Percentiles rank a stretch among this genome's conserved stretches.
Conservation (phyloP, 2,797 vertebrate species). For the Sparus aurata region DNA sequence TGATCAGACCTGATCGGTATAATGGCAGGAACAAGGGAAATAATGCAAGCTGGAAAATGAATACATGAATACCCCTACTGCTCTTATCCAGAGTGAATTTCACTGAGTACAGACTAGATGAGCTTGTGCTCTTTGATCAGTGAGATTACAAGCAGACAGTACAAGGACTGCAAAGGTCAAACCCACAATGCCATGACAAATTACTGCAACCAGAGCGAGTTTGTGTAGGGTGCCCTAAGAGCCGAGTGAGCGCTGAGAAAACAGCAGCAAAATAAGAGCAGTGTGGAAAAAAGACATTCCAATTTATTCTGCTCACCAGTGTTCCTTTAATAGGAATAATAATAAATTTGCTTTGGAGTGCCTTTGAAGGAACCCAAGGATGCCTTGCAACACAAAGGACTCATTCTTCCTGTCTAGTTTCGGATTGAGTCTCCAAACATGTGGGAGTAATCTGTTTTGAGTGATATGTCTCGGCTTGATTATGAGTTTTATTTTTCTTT, state of each 20-base stretch:
- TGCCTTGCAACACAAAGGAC: slow-evolving; percentile 30
- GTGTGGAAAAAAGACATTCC: background rate
- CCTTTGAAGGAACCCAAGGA: slow-evolving; percentile 51
- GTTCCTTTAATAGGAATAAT: slow-evolving; percentile 20
- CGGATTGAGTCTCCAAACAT: slow-evolving; percentile 47
- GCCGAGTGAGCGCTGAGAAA: background rate
- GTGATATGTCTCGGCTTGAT: slow-evolving; percentile 69
- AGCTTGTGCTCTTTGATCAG: slow-evolving; percentile 43
- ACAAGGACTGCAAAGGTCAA: slow-evolving; percentile 42
- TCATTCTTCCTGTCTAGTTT: slow-evolving; percentile 43
- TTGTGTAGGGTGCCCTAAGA: background rate
- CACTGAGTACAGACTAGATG: slow-evolving; percentile 4
- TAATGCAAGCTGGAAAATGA: slow-evolving; percentile 22
- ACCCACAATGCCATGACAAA: slow-evolving; percentile 8
- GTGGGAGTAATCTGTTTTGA: slow-evolving; percentile 73
- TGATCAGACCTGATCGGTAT: slow-evolving; percentile 20
- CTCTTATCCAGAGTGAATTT: slow-evolving; percentile 19
- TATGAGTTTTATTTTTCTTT: slow-evolving; percentile 65
- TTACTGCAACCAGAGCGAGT: slow-evolving; percentile 2
- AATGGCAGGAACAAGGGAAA: slow-evolving; percentile 5
- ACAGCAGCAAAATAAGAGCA: slow-evolving; percentile 15
- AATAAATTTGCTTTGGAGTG: slow-evolving; percentile 38
- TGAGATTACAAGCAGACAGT: slow-evolving; percentile 21
- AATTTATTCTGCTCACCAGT: slow-evolving; percentile 24
- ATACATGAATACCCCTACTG: slow-evolving; percentile 17